These are phyloP conservation scores for Takifugu flavidus DNA, from an alignment of 2,113 vertebrate species.

Conservation along the genomic window DNA sequence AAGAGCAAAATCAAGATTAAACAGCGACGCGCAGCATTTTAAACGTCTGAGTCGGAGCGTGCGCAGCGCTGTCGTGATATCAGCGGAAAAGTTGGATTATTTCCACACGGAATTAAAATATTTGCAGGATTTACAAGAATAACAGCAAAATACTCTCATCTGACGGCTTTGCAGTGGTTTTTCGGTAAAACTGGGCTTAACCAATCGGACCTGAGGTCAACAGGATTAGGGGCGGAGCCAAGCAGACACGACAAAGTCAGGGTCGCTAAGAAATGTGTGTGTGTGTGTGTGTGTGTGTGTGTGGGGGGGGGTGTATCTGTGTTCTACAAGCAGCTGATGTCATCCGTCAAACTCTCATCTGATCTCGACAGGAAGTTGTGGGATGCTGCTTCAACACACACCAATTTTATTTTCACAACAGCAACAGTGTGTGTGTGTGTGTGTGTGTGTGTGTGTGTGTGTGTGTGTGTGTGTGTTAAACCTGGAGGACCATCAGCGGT, in stretches of 20 bases:
- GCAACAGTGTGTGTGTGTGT: slow-evolving; percentile 1
- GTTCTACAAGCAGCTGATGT: slow-evolving; percentile 35
- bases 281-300: background rate
- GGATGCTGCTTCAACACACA: slow-evolving; percentile 20
- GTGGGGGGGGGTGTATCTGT: background rate
- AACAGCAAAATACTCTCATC: background rate
- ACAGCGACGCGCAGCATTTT: no score
- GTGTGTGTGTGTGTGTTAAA: slow-evolving; percentile 1
- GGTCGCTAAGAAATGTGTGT: background rate
- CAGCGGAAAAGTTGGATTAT: no score
- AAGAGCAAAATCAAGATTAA: no score
- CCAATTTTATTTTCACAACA: slow-evolving; percentile 22
- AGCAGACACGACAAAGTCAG: slow-evolving; percentile 7
- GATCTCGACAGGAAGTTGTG: slow-evolving; percentile 36
- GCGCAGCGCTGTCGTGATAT: no score
- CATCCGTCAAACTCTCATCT: slow-evolving; percentile 34
- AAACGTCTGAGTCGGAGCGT: no score
- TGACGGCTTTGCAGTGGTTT: background rate
- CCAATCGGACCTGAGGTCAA: background rate
- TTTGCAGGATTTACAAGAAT: background rate
- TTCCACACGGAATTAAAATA: no score
- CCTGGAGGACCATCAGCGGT: slow-evolving; percentile 14
- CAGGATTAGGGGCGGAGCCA: background rate
- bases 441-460: slow-evolving; percentile 7
- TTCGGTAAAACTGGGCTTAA: background rate